Base-by-base conservation (phyloP, 2,888 invertebrate genomes). In the Leucoptera coffeella region DNA sequence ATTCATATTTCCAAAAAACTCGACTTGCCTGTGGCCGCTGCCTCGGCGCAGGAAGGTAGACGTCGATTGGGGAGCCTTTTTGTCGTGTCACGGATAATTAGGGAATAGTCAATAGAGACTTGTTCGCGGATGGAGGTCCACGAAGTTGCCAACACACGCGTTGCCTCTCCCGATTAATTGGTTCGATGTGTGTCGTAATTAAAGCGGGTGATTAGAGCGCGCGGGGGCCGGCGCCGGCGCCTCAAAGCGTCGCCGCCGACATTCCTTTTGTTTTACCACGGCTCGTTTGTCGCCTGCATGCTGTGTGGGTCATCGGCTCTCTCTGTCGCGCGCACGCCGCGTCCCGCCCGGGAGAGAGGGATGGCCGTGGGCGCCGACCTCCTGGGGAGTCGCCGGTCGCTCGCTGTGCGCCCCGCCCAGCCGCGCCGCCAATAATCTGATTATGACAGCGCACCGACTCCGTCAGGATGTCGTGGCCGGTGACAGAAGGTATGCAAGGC, bases 241-340 rank as follows among this genome's bases (percentile, higher is more conserved):
- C 64, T 65, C 67, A 67, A 67, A 67, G 67, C 65, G 58, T 64
- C 67, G 57, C 64, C 57, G 58, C 55, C 62, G 57, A 62, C 67
- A 69, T 69, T 69, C 67, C 67, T 67, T 69, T 69, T 69, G 69
- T 69, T 67, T 71, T 69, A 69, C 64, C 62, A 64, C 55, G 67
- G 64, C 57, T 62, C 62, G 65, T 58, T 67, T 67, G 71, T 69
- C 67, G 65, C 67, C 64, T 62, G 62, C 49, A 43, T 42, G 56
- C 42, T 51, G 53, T 49, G 47, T 39, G 48, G 43, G 46, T 35
- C 37, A 39, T 34, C 30, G 34, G 31, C 36, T 37, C 42, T 54
- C 48, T 41, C 44, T 38, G 33, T 47, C 50, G 27, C 26, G 34
- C 47, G 29, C 14, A 25, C 25, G 33, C 29, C 29, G 15, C 23